phyloP scores from a whole-genome alignment of 2,113 vertebrate species.

The Siniperca chuatsi region DNA sequence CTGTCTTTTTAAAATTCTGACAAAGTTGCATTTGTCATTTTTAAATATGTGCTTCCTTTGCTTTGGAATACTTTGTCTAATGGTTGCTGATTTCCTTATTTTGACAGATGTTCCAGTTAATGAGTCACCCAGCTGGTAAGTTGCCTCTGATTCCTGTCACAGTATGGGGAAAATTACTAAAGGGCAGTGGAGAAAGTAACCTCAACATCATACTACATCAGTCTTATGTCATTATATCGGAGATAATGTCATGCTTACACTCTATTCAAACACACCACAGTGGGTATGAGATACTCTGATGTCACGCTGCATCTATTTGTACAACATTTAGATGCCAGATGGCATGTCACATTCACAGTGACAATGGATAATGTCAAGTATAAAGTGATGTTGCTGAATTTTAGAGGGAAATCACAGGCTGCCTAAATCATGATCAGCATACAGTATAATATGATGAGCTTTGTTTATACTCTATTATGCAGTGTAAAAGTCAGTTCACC shows the following conservation, averaged over 20 bases:
- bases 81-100: slow-evolving; percentile 49
- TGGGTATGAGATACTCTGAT: slow-evolving; percentile 18
- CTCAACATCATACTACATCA: slow-evolving; percentile 21
- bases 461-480: background rate
- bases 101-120: slow-evolving; percentile 76
- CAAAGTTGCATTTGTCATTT: slow-evolving; percentile 2
- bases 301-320: slow-evolving; percentile 17
- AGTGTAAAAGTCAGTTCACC: background rate
- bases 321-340: slow-evolving; percentile 51
- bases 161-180: slow-evolving; percentile 23
- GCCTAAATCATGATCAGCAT: slow-evolving; percentile 12
- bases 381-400: slow-evolving; percentile 28
- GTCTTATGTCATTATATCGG: slow-evolving; percentile 44
- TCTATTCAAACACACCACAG: slow-evolving; percentile 22
- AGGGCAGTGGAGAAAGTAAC: slow-evolving; percentile 29
- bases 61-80: slow-evolving; percentile 48
- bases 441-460: slow-evolving; percentile 1
- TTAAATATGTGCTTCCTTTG: background rate
- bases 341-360: slow-evolving; percentile 35
- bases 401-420: slow-evolving; percentile 34
- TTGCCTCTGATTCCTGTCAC: slow-evolving; percentile 56
- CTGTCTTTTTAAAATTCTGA: background rate
- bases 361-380: slow-evolving; percentile 26
- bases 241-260: slow-evolving; percentile 50
- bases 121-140: slow-evolving; percentile 77